These are phyloP conservation scores for Clangula hyemalis DNA, from an alignment of 2,797 vertebrate species.

Conservation along the genomic window DNA sequence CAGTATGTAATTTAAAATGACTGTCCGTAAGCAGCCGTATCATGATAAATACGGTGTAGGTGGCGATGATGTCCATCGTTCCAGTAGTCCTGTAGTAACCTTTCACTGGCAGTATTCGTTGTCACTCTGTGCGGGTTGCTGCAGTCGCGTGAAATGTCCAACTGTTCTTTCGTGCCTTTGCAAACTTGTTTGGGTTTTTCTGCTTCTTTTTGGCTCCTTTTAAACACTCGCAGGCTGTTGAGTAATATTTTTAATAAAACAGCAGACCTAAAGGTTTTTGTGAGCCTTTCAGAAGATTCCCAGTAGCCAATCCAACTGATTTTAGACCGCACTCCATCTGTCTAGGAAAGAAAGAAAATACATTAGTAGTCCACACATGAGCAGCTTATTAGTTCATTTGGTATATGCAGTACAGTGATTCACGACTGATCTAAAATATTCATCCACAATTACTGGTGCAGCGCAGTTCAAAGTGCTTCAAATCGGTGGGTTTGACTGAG, in stretches of 20 bases:
- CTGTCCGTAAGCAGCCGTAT: neutral
- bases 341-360: conserved; percentile 58
- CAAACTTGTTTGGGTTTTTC: neutral
- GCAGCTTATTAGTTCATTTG: conserved; percentile 82
- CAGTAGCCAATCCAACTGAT: conserved; percentile 35
- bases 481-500: conserved; percentile 74
- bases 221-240: neutral
- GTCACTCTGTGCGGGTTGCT: neutral
- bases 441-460: conserved; percentile 82
- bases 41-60: neutral
- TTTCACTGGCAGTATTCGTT: neutral
- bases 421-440: conserved; percentile 83
- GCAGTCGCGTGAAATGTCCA: neutral
- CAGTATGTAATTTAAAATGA: conserved; percentile 14
- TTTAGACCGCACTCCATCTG: conserved; percentile 64
- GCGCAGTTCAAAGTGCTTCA: conserved; percentile 75
- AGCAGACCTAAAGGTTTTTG: conserved; percentile 34
- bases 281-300: conserved; percentile 40
- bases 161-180: neutral
- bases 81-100: neutral
- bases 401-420: conserved; percentile 73
- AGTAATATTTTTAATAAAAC: conserved; percentile 25
- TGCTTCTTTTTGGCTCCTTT: neutral
- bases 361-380: conserved; percentile 83
- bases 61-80: neutral